A percentile compares a stretch with the other conserved stretches of the same genome.
Evolutionary conservation across 2,888 invertebrate genomes (phyloP).

Genomic region (Mystacides longicornis): DNA sequence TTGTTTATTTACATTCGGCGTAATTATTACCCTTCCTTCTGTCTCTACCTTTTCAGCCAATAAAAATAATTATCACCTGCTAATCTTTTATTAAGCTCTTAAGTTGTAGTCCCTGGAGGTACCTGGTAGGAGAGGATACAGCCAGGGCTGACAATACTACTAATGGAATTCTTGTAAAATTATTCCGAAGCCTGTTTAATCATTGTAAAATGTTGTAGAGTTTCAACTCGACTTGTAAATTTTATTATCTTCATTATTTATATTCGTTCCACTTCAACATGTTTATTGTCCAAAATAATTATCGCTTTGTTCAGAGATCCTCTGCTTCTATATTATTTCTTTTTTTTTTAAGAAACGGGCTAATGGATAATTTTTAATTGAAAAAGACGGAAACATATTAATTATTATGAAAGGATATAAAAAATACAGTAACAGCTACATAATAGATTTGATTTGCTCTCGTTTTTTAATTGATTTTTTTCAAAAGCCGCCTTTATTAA

Average conservation of each 20-base stretch:
- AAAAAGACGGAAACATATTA: not conserved
- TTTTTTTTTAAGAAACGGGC: not conserved
- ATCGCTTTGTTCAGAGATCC: constrained; percentile 1
- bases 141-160: constrained; percentile 18
- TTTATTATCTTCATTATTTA: constrained; percentile 10
- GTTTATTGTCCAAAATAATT: constrained; percentile 6
- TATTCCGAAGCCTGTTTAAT: constrained; percentile 18
- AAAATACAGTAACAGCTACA: too few relatives aligned
- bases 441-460: too few relatives aligned
- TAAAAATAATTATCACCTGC: constrained; percentile 23
- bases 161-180: constrained; percentile 20
- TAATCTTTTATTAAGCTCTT: constrained; percentile 18
- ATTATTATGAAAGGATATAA: too few relatives aligned
- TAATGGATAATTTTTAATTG: constrained; percentile 1
- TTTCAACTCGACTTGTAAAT: constrained; percentile 5
- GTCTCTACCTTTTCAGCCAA: constrained; percentile 8
- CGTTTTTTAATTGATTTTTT: too few relatives aligned
- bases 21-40: not conserved
- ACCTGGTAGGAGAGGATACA: constrained; percentile 21
- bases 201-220: constrained; percentile 11
- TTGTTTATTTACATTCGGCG: too few relatives aligned
- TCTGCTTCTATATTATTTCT: not conserved
- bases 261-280: constrained; percentile 6
- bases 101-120: constrained; percentile 18
- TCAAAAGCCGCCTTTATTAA: too few relatives aligned